Evolutionary conservation across 2,113 vertebrate genomes (phyloP).

Genomic region (Mesembrinibis cayennensis): DNA sequence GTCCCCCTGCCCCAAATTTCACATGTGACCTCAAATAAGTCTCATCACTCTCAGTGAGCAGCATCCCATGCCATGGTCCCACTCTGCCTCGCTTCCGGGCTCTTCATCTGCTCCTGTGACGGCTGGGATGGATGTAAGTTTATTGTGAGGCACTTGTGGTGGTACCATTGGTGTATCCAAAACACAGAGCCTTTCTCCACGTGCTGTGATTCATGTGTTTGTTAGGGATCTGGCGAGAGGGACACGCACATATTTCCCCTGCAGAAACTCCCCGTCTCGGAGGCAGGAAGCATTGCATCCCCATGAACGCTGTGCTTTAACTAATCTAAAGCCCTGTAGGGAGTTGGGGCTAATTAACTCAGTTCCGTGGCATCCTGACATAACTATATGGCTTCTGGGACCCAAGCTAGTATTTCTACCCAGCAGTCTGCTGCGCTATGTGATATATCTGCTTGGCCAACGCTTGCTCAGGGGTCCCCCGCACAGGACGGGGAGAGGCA

Average conservation of each 20-base stretch:
- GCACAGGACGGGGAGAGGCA: neutral
- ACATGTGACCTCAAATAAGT: rapidly evolving
- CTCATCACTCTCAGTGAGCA: neutral
- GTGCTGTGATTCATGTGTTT: rapidly evolving
- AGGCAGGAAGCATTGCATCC: neutral
- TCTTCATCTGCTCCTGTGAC: too few relatives aligned
- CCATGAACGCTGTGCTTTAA: neutral
- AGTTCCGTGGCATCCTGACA: neutral
- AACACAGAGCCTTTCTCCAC: neutral
- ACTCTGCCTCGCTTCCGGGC: neutral
- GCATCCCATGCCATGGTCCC: too few relatives aligned
- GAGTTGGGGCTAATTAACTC: neutral
- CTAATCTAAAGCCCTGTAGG: neutral
- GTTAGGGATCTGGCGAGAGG: neutral
- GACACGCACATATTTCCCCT: rapidly evolving
- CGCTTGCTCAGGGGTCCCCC: neutral
- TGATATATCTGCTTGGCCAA: neutral
- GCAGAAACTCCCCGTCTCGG: neutral
- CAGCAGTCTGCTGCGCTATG: neutral
- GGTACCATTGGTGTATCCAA: neutral
- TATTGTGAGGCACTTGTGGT: rapidly evolving
- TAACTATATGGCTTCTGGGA: neutral
- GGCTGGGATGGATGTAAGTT: neutral
- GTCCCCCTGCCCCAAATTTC: neutral
- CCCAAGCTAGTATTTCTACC: neutral